Base-by-base conservation (phyloP, 2,888 invertebrate species). In the Lasioglossum malachurum region DNA sequence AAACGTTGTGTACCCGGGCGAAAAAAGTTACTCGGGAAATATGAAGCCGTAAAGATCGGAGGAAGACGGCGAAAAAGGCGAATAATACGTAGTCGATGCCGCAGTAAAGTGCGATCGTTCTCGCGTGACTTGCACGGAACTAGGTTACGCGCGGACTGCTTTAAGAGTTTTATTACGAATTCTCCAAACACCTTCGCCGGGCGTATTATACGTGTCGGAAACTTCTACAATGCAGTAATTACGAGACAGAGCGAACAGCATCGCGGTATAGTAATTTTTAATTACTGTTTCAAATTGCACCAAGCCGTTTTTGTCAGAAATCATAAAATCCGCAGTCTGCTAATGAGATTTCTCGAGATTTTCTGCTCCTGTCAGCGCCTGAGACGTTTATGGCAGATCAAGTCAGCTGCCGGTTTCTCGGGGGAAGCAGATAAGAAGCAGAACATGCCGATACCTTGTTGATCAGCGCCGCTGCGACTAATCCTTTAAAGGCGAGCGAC, bases 101-200 rank as follows among this genome's bases (percentile, higher is more conserved):
- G 86, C 75, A 38, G 78, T 88, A 88, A 92, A 92, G 85, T 86
- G 76, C 80, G 88, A 91, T 89, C 90, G 86, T 90, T 91, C 85
- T 78, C 82, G 88, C 89, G 86, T 92, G 93, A 93, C 87, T 88
- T 87, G 90, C 86, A 78, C 80, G 86, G 88, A 93, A 92, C 91
- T 92, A 88, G 92, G 91, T 93, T 91, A 92, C 87, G 80, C 14
- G 87, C 87, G 85, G 86, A 91, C 89, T 89, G 89, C 84, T 90
- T 90, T 80, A 83, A 87, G 86, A 91, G 92, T 92, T 93, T 92
- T 91, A 92, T 89, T 88, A 87, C 84, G 86, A 87, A 86, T 85
- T 72, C 82, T 80, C 85, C 82, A 86, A 82, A 82, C 85, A 84
- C 81, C 85, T 19, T 69, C 57, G 64, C 53, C 64, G 38, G 14